These are phyloP conservation scores for Anser brachyrhynchus DNA, from an alignment of 2,113 vertebrate genomes.

Conservation along the genomic window DNA sequence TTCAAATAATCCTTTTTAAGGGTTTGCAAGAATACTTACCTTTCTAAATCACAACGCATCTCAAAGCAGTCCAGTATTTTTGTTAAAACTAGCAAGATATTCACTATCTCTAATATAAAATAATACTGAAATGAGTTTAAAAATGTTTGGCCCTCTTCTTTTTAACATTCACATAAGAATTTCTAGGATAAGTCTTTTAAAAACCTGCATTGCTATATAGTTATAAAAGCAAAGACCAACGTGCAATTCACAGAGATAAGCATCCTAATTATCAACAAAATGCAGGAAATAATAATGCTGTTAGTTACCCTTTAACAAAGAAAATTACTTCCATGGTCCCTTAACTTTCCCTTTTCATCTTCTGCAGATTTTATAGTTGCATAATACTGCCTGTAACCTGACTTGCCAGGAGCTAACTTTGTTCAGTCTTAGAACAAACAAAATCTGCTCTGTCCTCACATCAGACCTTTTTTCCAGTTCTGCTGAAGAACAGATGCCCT, in stretches of 20 bases:
- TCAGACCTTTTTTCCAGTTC: not conserved
- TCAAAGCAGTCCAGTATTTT: not conserved
- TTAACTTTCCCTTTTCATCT: not conserved
- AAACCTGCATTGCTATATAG: not conserved
- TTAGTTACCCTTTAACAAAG: not conserved
- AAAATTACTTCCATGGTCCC: not conserved
- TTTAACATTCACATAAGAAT: not conserved
- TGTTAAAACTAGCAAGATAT: not conserved
- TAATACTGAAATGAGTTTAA: not conserved
- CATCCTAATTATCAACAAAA: conserved; percentile 5
- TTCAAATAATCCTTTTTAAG: not conserved
- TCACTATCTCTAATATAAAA: not conserved
- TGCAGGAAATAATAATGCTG: not conserved
- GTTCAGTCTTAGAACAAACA: not conserved
- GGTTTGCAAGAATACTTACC: not conserved
- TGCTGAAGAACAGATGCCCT: not conserved
- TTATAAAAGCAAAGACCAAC: not conserved
- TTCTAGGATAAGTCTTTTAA: not conserved
- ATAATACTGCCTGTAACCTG: not conserved
- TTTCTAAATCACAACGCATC: not conserved
- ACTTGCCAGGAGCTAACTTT: not conserved
- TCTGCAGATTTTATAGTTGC: not conserved
- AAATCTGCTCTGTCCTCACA: not conserved
- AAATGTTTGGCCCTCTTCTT: not conserved
- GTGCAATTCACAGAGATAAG: not conserved